phyloP scores from a whole-genome alignment of 2,113 vertebrate genomes.

The Alouatta palliata region DNA sequence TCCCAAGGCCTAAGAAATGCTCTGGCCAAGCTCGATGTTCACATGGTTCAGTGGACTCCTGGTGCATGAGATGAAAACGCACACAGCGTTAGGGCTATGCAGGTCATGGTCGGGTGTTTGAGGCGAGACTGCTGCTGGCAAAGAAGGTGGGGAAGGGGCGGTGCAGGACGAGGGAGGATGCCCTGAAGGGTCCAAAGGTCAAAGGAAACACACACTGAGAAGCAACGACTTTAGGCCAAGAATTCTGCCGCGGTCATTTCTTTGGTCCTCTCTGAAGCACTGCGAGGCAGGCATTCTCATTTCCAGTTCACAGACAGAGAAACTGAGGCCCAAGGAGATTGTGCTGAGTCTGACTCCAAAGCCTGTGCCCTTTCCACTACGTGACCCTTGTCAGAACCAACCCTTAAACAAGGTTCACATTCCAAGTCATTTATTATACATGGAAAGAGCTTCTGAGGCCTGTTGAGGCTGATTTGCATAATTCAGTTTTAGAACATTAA shows the following conservation, averaged over 20 bases:
- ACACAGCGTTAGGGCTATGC: rapidly evolving
- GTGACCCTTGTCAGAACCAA: background rate
- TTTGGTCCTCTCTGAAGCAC: background rate
- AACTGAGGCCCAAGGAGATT: background rate
- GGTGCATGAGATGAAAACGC: background rate
- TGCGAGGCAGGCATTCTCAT: background rate
- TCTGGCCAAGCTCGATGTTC: background rate
- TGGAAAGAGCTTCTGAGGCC: constrained; percentile 73
- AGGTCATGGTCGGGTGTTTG: background rate
- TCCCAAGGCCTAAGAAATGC: constrained; percentile 47
- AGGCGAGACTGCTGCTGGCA: background rate
- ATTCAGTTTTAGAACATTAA: constrained; percentile 86
- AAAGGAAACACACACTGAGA: background rate
- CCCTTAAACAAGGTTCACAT: constrained; percentile 59
- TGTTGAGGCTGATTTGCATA: constrained; percentile 83
- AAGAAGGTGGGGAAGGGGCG: background rate
- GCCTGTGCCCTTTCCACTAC: rapidly evolving
- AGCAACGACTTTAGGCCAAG: background rate
- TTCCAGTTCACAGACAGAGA: background rate
- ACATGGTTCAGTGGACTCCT: background rate
- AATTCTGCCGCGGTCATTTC: background rate
- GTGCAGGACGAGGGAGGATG: rapidly evolving
- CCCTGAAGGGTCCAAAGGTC: background rate
- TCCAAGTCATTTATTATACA: constrained; percentile 68
- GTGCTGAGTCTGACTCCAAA: background rate